phyloP scores from a whole-genome alignment of 2,888 invertebrate genomes.

The Leucophenga montana region DNA sequence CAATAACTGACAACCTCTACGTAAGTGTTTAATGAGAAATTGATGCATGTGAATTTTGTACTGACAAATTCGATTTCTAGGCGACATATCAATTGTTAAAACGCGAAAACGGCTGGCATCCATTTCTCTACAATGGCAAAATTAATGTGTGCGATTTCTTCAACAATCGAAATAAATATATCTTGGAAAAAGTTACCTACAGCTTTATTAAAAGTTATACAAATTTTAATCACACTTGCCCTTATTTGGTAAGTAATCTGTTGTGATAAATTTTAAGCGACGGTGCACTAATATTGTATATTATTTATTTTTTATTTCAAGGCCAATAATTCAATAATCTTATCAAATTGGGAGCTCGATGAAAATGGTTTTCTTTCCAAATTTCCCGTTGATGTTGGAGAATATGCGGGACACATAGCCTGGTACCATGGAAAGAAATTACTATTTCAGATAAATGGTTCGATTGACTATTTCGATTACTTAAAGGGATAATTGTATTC shows the following conservation, averaged over 20 bases:
- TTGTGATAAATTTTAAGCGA: too few species aligned
- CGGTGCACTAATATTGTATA: too few species aligned
- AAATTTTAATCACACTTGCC: background rate
- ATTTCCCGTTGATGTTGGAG: background rate
- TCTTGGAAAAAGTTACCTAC: background rate
- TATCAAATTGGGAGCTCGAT: background rate
- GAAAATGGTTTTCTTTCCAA: background rate
- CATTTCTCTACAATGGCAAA: background rate
- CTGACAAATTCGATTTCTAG: background rate
- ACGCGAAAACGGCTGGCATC: background rate
- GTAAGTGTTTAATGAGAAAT: too few species aligned
- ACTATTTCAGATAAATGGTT: background rate
- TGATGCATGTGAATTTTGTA: background rate
- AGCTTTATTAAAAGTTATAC: background rate
- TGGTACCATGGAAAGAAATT: background rate
- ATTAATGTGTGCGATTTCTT: background rate
- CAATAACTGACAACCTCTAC: background rate
- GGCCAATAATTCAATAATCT: background rate
- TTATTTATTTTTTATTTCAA: background rate
- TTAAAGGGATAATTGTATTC: too few species aligned
- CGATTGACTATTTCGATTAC: background rate
- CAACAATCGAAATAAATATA: background rate
- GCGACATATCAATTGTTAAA: background rate
- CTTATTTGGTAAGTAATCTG: background rate
- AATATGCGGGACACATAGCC: background rate